Evolutionary conservation across 35 echinoderm and acorn worm genomes (phyloP).

Genomic region (Heliocidaris erythrogramma): DNA sequence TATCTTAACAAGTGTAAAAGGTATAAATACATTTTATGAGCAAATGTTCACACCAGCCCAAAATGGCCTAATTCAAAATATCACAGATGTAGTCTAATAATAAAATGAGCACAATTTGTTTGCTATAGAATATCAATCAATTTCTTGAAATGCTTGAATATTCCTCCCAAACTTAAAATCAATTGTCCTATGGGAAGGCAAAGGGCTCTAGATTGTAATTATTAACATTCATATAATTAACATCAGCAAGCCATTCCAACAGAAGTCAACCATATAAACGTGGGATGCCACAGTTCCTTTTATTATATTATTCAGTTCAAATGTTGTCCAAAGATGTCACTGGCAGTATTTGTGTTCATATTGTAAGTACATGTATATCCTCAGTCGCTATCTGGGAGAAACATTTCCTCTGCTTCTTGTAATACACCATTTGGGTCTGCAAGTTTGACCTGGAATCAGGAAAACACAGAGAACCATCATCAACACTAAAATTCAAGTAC

Average conservation of each 20-base stretch:
- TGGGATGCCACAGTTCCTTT: too few species aligned
- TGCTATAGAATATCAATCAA: neutral
- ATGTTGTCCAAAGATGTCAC: too few species aligned
- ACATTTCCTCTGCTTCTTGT: conserved; percentile 79
- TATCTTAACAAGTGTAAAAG: too few species aligned
- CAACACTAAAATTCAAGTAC: neutral
- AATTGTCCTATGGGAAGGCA: neutral
- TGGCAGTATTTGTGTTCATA: neutral
- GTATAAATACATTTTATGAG: too few species aligned
- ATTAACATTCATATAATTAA: too few species aligned
- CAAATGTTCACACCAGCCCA: neutral
- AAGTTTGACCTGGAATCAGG: conserved; percentile 63
- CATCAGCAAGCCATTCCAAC: neutral
- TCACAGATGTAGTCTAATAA: neutral
- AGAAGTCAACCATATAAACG: neutral
- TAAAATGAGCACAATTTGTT: neutral
- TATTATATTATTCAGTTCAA: too few species aligned
- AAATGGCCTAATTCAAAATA: too few species aligned
- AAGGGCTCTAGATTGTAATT: neutral
- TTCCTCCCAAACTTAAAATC: neutral
- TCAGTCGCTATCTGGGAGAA: conserved; percentile 88
- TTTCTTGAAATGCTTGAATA: neutral
- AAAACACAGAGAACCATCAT: neutral
- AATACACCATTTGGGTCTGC: conserved; percentile 76
- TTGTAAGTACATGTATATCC: neutral